These are phyloP conservation scores for Labeo catla DNA, from an alignment of 2,113 vertebrate species.

Conservation along the genomic window DNA sequence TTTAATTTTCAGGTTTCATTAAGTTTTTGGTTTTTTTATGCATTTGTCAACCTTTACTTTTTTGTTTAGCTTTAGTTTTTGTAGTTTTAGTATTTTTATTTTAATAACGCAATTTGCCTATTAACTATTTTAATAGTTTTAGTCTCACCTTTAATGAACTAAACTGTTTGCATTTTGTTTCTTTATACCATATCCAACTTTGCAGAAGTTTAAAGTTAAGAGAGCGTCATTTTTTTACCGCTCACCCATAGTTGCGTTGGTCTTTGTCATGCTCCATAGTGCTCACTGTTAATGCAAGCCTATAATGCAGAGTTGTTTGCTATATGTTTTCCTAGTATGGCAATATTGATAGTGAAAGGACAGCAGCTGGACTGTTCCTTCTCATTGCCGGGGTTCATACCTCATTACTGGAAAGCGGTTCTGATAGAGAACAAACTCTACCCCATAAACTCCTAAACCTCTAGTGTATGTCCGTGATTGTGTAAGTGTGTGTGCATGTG, in stretches of 20 bases:
- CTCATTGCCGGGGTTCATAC: conserved; percentile 15
- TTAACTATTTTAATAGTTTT: not conserved
- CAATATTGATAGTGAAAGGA: not conserved
- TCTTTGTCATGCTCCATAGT: not conserved
- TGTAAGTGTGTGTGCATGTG: conserved; percentile 45
- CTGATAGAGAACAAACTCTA: conserved; percentile 14
- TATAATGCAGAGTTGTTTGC: not conserved
- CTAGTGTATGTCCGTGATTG: conserved; percentile 42
- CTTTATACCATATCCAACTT: not conserved
- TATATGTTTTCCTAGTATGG: not conserved
- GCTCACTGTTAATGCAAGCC: not conserved
- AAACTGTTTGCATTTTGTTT: not conserved
- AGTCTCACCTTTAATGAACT: not conserved
- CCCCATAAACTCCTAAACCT: conserved; percentile 35
- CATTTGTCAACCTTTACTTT: no score
- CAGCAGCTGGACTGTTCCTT: conserved; percentile 3
- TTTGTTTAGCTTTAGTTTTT: no score
- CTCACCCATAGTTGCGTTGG: not conserved
- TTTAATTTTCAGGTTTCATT: no score
- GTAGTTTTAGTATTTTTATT: no score
- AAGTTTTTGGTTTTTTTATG: no score
- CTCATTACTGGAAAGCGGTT: conserved; percentile 29
- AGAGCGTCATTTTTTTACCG: not conserved
- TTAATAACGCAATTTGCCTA: no score
- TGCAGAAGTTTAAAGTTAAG: not conserved